Base-by-base conservation (phyloP, 2,797 vertebrate species). In the Halcyon badia region DNA sequence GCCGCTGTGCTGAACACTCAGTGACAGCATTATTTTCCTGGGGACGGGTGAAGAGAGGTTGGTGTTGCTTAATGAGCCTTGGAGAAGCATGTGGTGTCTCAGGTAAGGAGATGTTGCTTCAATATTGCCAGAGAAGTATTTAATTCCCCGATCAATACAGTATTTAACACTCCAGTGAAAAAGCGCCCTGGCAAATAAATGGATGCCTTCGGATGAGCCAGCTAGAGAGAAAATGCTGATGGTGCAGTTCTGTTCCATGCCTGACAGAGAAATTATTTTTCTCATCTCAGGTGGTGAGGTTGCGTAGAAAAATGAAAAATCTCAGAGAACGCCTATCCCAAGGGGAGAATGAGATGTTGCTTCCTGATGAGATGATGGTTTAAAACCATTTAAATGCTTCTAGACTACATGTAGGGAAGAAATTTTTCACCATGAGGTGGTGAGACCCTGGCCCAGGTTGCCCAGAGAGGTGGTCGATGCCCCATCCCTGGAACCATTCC, bases 1-100 rank as follows among this genome's bases (percentile, higher is more conserved):
- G 71, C 56, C 0, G 1, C 16, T 1, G 10, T 0, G 2, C 73
- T 19, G 35, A 24, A 9, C 66, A n/a, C 10, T 30, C 4, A 0
- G 52, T 2, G 17, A 16, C 20, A 11, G 46, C 80, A 66, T 56
- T 15, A 2, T 68, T 56, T 87, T 51, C 65, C 28, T 1, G 0
- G 41, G n/a, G 54, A 24, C 6, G 0, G 4, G 26, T 1, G 4
- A 19, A 37, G 44, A 37, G 90, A 81, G 33, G 54, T 58, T 77
- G 52, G 42, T 56, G 51, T 44, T 89, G 66, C 24, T 86, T 69
- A 75, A 51, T 57, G 81, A 82, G 76, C 84, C 65, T 68, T 64
- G 10, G 71, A 73, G 41, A 49, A 82, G 52, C 13, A 8, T 28
- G 66, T 49, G 66, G 33, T 78, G 66, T 46, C 71, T 78, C 39